These are phyloP conservation scores for Gambelia wislizenii DNA, from an alignment of 2,797 vertebrate genomes.

Conservation along the genomic window DNA sequence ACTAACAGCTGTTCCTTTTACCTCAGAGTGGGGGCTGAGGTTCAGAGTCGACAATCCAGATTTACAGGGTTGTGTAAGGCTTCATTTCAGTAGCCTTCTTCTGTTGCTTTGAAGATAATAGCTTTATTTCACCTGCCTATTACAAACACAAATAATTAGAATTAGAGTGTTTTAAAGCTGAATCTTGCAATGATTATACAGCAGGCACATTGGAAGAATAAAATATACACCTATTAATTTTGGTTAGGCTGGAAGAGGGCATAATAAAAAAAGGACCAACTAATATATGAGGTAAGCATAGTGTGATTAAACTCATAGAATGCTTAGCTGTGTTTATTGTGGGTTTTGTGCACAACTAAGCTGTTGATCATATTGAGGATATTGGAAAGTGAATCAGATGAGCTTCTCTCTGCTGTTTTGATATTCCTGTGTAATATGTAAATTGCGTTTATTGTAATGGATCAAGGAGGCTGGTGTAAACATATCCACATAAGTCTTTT, in stretches of 20 bases:
- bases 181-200: background rate
- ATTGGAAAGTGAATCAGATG: background rate
- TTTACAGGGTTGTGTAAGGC: background rate
- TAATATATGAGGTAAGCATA: too few species aligned
- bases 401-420: background rate
- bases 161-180: background rate
- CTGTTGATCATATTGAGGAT: background rate
- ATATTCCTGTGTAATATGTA: background rate
- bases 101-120: background rate
- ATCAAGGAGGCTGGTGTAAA: background rate
- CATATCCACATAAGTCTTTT: background rate
- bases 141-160: background rate
- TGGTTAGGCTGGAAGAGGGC: background rate
- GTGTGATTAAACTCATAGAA: background rate
- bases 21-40: background rate
- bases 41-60: background rate
- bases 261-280: background rate
- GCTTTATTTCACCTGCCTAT: background rate
- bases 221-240: background rate
- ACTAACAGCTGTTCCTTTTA: constrained; percentile 13
- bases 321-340: background rate
- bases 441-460: background rate
- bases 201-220: background rate
- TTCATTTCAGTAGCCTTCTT: background rate
- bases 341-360: background rate